Evolutionary conservation across 2,113 vertebrate genomes (phyloP).

Genomic region (Carlito syrichta): DNA sequence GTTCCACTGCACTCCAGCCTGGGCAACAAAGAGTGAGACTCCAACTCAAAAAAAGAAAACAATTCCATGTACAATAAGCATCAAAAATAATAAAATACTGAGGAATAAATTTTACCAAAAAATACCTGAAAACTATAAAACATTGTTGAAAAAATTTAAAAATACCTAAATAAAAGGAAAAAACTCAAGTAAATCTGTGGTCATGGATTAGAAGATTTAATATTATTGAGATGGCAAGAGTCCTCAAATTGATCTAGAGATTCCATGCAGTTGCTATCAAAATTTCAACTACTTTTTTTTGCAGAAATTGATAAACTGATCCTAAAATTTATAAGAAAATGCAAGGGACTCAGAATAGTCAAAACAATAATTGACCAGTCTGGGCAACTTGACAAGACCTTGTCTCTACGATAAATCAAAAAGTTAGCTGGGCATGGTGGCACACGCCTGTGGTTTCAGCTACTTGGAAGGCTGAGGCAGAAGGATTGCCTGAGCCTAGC

Average conservation of each 20-base stretch:
- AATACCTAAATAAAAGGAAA: neutral
- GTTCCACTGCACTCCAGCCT: too few relatives aligned
- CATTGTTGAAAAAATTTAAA: neutral
- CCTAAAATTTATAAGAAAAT: slow-evolving; percentile 3
- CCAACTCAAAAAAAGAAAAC: too few relatives aligned
- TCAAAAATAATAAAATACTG: neutral
- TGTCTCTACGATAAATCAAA: too few relatives aligned
- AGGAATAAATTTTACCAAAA: neutral
- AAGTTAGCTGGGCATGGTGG: too few relatives aligned
- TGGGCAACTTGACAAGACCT: too few relatives aligned
- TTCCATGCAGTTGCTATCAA: neutral
- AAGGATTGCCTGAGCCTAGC: too few relatives aligned
- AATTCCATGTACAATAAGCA: neutral
- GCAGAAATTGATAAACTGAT: neutral
- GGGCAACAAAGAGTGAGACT: too few relatives aligned
- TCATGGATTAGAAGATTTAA: neutral
- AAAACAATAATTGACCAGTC: neutral
- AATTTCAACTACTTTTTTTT: neutral
- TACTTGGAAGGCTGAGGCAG: too few relatives aligned
- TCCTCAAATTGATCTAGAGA: neutral
- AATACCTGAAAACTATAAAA: neutral
- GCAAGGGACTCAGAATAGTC: neutral
- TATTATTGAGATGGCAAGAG: neutral
- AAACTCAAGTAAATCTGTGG: neutral
- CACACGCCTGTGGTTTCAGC: too few relatives aligned